These are phyloP conservation scores for Conus betulinus DNA, from an alignment of 1,140 invertebrate genomes.

Conservation along the genomic window DNA sequence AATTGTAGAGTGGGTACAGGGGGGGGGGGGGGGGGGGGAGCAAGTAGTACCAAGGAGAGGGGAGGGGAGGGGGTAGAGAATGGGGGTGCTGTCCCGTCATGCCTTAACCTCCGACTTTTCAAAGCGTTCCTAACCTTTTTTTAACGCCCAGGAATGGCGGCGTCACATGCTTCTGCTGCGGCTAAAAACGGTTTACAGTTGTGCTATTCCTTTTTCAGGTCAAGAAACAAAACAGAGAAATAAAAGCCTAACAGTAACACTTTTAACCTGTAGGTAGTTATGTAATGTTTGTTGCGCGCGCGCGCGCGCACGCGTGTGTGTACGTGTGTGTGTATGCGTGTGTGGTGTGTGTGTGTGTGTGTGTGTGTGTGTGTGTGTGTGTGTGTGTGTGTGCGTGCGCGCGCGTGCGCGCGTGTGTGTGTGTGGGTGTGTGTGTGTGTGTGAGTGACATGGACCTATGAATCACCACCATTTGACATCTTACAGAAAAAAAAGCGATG, in stretches of 20 bases:
- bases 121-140: neutral
- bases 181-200: neutral
- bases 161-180: too few relatives aligned
- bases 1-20: neutral
- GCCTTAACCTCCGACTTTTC: neutral
- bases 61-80: neutral
- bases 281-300: neutral
- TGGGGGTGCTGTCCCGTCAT: neutral
- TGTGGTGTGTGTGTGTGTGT: too few relatives aligned
- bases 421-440: too few relatives aligned
- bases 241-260: too few relatives aligned
- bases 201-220: neutral
- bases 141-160: too few relatives aligned
- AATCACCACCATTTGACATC: too few relatives aligned
- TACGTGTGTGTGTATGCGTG: slow-evolving; percentile 14
- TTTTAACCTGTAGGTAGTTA: too few relatives aligned
- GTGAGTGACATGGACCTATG: too few relatives aligned
- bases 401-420: neutral
- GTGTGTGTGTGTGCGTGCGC: slow-evolving; percentile 15
- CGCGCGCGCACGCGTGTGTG: neutral
- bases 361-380: too few relatives aligned
- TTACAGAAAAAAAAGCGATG: too few relatives aligned
- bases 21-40: neutral
- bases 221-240: neutral
- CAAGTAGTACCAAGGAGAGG: neutral